Base-by-base conservation (phyloP, 2,888 invertebrate species). In the Hyposoter dolosus region DNA sequence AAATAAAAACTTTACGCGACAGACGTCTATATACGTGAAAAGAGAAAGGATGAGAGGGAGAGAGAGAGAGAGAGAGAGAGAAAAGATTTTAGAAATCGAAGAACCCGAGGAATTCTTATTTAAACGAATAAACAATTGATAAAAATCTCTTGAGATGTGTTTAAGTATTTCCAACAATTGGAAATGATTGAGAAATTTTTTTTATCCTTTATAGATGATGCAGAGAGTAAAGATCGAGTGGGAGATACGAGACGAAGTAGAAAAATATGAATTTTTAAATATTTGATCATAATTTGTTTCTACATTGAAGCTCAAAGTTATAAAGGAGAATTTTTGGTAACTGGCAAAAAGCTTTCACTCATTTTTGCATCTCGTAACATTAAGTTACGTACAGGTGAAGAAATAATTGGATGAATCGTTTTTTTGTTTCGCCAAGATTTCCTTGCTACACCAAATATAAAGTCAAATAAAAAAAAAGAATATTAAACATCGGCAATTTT, bases 181-280 rank as follows among this genome's bases (percentile, higher is more conserved):
- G 9, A 15, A 28, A 60, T 28, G 28, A 28, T 56, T 19, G 19
- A 10, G 12, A 28, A 28, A 60, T 12, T 3, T 9, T 45, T 19
- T 19, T 66, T 68, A 9, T 43, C 1, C 6, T n/a, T 66, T 43
- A 1, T 32, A 19, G 28, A 32, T 71, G 5, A 15, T 60, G 15
- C 12, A 28, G 28, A 23, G 35, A 66, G 50, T 23, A 35, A 76
- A 65, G 35, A 45, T 32, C 35, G 35, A 40, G 74, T 78, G 60
- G 47, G 43, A 75, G 80, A 78, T 66, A 82, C 43, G 60, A 75
- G 74, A 74, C 45, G 68, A 69, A 47, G 43, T n/a, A 69, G 56
- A 75, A 60, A 75, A n/a, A 45, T 60, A 60, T 60, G 74, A 32
- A 50, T 17, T 28, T 23, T 28, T 17, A 10, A 50, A 47, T 50